Evolutionary conservation across 2,113 vertebrate genomes (phyloP), one percentile per base, ranked within the genome.

Genomic region (Struthidea cinerea): DNA sequence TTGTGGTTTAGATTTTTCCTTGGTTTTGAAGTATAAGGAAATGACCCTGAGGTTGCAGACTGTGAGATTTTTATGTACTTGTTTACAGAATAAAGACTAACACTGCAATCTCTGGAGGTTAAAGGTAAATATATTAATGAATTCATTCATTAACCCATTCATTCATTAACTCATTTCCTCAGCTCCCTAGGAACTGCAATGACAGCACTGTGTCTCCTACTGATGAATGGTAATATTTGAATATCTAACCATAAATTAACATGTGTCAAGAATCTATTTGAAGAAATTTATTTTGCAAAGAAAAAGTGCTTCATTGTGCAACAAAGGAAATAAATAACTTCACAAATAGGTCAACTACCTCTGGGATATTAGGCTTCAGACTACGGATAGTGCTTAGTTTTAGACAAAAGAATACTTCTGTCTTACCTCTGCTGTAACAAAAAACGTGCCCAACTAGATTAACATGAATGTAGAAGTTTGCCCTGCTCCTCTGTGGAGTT

Each of bases 61-160:
- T 20, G 4, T 52, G 55, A 87, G 46, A 70, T 49, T 83, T 85
- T 55, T 39, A 83, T 55, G 59, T 27, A 79, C 39, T 88, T 83
- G 35, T 86, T 96, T 91, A 95, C 87, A 70, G 71, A 89, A 85
- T 63, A 80, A 68, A 57, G 78, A 91, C 39, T 73, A 87, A 79
- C 67, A 55, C 55, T 80, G 70, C 46, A 76, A 0, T 74, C 67
- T 91, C 74, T 41, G 37, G 42, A 88, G 75, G 81, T 69, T 79
- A 89, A 96, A 95, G 75, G 89, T 89, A 83, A 74, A 71, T 94
- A 76, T 30, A 95, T 90, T 83, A 80, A 79, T 69, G 15, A 71
- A 83, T 85, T 85, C 10, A 82, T 79, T 91, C 69, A 82, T 91
- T 94, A 90, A 95, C 70, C 59, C 47, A 46, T 89, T 94, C 59